Evolutionary conservation across 23 tunicate genomes (phyloP).

Genomic region (Oikopleura albicans): DNA sequence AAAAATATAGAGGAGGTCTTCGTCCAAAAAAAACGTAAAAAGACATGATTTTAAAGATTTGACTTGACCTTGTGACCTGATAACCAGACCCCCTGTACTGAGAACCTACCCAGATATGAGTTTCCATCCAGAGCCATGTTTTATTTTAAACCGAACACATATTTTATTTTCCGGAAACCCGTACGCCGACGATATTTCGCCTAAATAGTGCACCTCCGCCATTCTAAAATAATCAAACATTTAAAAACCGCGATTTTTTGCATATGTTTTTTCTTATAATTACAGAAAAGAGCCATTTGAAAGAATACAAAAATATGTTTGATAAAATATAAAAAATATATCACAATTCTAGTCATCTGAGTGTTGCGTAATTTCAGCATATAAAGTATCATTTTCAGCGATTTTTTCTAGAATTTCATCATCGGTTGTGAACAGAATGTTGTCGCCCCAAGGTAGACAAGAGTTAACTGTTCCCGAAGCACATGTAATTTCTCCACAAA

Average conservation of each 20-base stretch:
- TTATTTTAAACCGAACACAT: background rate
- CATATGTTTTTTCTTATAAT: too few species aligned
- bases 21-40: too few species aligned
- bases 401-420: slow-evolving; percentile 49
- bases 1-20: too few species aligned
- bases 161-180: background rate
- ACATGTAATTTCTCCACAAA: background rate
- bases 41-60: too few species aligned
- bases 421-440: slow-evolving; percentile 55
- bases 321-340: background rate
- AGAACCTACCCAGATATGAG: background rate
- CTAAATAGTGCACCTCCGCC: background rate
- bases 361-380: too few species aligned
- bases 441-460: too few species aligned
- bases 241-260: too few species aligned
- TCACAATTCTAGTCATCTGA: too few species aligned
- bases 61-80: too few species aligned
- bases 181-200: background rate
- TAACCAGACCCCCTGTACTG: too few species aligned
- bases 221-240: background rate
- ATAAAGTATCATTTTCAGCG: slow-evolving; percentile 36
- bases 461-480: too few species aligned
- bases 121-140: background rate
- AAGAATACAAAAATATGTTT: background rate
- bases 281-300: too few species aligned